Evolutionary conservation across 2,888 invertebrate species (phyloP), one percentile per base, ranked within the genome.

Genomic region (Diploptera punctata): DNA sequence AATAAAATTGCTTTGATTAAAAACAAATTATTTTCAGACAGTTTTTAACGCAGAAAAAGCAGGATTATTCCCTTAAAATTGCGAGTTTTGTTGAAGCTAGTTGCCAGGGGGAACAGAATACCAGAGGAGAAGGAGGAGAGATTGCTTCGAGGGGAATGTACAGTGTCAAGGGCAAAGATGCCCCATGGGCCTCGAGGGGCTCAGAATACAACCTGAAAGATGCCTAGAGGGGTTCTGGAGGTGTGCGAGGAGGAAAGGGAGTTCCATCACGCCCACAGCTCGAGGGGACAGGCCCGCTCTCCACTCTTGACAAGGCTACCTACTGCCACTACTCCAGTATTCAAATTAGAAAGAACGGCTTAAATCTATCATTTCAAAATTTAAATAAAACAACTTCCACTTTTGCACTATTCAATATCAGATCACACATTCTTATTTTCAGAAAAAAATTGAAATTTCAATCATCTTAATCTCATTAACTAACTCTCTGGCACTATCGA

Each of bases 111-210:
- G 31, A n/a, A 47, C 31, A 31, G 31, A n/a, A 16, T 16, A 57
- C 57, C 29, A 24, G 52, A 52, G 26, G 52, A 13, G 52, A 52
- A 24, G 5, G 52, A 10, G 5, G 57, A 4, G 4, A 21, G 16
- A 57, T 57, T 16, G 57, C 57, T 57, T 57, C 57, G 2, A 57
- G 31, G 29, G 57, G 57, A 57, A 57, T 31, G 57, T 57, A 29
- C 31, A 57, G 57, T 57, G 57, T 57, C 57, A 57, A 57, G 57
- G 57, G 57, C 57, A 57, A 29, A 57, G 26, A 57, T 57, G 57
- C 57, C 57, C 57, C 57, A 24, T 57, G 57, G 57, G 21, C 26
- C 26, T 57, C 47, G 47, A n/a, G 29, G 57, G 31, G 54, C 54
- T 29, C 57, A 16, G 57, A 57, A 31, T 57, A 57, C 29, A 57